Conservation (phyloP, 1,140 invertebrate species). For the Grapholita molesta region DNA sequence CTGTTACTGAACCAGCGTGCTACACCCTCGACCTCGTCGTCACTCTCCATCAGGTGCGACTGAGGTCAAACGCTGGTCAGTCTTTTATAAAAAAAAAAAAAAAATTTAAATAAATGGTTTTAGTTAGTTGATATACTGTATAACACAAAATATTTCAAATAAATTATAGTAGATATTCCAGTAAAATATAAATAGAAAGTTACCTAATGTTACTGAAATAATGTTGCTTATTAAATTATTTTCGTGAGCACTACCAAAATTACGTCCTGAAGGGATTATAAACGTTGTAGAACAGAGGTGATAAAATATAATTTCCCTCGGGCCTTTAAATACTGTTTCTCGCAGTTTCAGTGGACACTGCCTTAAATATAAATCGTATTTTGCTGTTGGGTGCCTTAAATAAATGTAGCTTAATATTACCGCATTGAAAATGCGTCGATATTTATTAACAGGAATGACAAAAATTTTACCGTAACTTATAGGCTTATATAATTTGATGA, state of each 20-base stretch:
- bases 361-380: constrained; percentile 11
- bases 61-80: too few relatives aligned
- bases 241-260: constrained; percentile 2
- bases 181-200: too few relatives aligned
- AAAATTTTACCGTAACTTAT: neutral
- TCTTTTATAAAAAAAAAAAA: too few relatives aligned
- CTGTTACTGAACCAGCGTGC: too few relatives aligned
- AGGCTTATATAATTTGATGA: too few relatives aligned
- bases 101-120: too few relatives aligned
- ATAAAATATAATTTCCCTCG: constrained; percentile 17
- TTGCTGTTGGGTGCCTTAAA: constrained; percentile 9
- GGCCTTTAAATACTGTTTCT: constrained; percentile 15
- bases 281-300: constrained; percentile 11
- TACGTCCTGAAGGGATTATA: constrained; percentile 11
- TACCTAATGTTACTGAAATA: too few relatives aligned
- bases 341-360: constrained; percentile 6
- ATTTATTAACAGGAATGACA: constrained; percentile 6
- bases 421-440: neutral
- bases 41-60: too few relatives aligned
- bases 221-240: constrained; percentile 14
- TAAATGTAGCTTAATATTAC: constrained; percentile 9
- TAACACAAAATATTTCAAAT: too few relatives aligned
- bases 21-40: too few relatives aligned
- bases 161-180: too few relatives aligned
- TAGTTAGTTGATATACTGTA: too few relatives aligned